Evolutionary conservation across 1,140 invertebrate species (phyloP), one percentile per base, ranked within the genome.

Genomic region (Polypedilum pembai): DNA sequence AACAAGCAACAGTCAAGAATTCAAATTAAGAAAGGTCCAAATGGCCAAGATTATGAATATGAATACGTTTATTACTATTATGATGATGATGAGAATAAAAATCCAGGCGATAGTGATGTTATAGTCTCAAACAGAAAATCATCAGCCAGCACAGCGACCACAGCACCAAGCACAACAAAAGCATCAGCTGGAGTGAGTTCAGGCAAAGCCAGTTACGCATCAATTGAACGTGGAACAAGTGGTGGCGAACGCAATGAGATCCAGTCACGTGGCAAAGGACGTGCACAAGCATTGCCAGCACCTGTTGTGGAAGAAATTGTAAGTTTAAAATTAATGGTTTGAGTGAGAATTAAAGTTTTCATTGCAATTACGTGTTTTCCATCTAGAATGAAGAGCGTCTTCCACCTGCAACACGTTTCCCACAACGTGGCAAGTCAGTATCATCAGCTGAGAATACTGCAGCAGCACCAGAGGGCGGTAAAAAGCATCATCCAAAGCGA

Each of bases 51-150:
- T 78, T 94, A 95, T 78, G 93, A 95, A 82, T 94, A 94, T 80
- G 93, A 94, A 80, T 95, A 95, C 77, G 90, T 94, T 18, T 95
- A 95, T 78, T 95, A 95, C 80, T 94, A 95, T 78, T 93, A 94
- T 76, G 91, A 94, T 76, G 92, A 93, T 75, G 91, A 93, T 1
- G 90, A 90, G 41, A 88, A 33, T 33, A 33, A 89, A 73, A 83
- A 80, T 73, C 86, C 86, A 77, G 83, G 81, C 76, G 81, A 81
- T 17, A 76, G 77, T 20, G 76, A 78, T 75, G 20, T 21, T 0
- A 75, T 20, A 17, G 40, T 21, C 7, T n/a, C 74, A 73, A 75
- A 73, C 73, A 4, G 75, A 75, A 7, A 73, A 0, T 76, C 80
- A 79, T 82, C 82, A 77, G 82, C 84, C 75, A 84, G 84, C 84